Base-by-base conservation (phyloP, 2,797 vertebrate species). In the Heteromormyrus szaboi region DNA sequence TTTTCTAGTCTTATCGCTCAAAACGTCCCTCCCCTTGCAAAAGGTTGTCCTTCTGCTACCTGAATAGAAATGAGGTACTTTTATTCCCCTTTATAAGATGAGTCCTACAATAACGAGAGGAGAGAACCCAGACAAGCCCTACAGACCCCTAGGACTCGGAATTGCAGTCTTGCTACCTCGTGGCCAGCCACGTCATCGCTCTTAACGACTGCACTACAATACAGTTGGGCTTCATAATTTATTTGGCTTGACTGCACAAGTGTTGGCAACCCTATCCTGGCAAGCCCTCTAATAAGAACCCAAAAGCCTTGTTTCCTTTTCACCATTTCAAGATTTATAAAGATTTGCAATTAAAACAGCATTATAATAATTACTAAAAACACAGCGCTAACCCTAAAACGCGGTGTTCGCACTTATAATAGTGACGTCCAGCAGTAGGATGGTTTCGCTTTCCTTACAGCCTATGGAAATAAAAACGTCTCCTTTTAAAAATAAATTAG, bases 291-390 rank as follows among this genome's bases (percentile, higher is more conserved):
- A 89, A 92, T 93, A 93, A 93, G 97, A 97, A 96, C 96, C 96
- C 96, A 97, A 97, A 94, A 97, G 97, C 96, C 96, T 96, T 97
- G 97, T 98, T 98, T 97, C 97, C 97, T 88, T 95, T 92, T 95
- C 85, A 59, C 51, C 33, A 96, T 96, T 90, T 91, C 81, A 87
- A 91, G 89, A 90, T 89, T 90, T 89, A 79, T 89, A 89, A 96
- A 96, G 95, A 96, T 95, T 95, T 96, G 96, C 95, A 94, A 94
- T 95, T 93, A 96, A 96, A 94, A 95, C 95, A 94, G 93, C 94
- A 96, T 96, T 93, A 89, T 93, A 94, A 94, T 95, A 95, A 94
- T 93, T 94, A 94, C 94, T 95, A 96, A 96, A 96, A 94, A 93
- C 95, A 95, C 93, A 94, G 93, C 92, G 95, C 94, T 94, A 95